These are phyloP conservation scores for Collichthys lucidus DNA, from an alignment of 2,113 vertebrate species.

Conservation along the genomic window DNA sequence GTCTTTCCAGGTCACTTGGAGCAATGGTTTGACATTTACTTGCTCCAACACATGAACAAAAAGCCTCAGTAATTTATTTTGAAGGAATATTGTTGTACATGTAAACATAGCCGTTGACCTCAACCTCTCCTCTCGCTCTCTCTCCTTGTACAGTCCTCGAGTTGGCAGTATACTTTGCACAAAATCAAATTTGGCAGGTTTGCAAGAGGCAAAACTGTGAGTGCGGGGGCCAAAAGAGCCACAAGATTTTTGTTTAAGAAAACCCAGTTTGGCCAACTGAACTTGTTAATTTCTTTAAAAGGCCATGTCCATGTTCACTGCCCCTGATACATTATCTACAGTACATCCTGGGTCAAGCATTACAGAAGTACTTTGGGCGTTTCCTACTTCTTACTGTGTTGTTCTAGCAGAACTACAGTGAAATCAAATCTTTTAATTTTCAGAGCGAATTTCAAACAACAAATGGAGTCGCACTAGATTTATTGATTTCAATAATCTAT, in stretches of 20 bases:
- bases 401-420: background rate
- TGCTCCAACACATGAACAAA: background rate
- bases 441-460: constrained; percentile 7
- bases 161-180: constrained; percentile 51
- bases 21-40: constrained; percentile 20
- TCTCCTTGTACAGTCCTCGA: background rate
- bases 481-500: background rate
- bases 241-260: background rate
- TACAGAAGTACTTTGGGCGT: background rate
- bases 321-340: background rate
- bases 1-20: constrained; percentile 14
- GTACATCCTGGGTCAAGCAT: background rate
- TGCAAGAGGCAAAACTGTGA: background rate
- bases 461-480: fast-evolving
- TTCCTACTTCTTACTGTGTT: background rate
- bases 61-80: background rate
- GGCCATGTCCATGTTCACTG: background rate
- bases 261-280: background rate
- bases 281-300: background rate
- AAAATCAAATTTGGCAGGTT: constrained; percentile 49
- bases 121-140: constrained; percentile 5
- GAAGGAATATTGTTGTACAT: constrained; percentile 40
- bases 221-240: background rate
- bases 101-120: constrained; percentile 49
- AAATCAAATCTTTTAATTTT: constrained; percentile 3